phyloP scores from a whole-genome alignment of 1,140 invertebrate species.

The Popillia japonica region DNA sequence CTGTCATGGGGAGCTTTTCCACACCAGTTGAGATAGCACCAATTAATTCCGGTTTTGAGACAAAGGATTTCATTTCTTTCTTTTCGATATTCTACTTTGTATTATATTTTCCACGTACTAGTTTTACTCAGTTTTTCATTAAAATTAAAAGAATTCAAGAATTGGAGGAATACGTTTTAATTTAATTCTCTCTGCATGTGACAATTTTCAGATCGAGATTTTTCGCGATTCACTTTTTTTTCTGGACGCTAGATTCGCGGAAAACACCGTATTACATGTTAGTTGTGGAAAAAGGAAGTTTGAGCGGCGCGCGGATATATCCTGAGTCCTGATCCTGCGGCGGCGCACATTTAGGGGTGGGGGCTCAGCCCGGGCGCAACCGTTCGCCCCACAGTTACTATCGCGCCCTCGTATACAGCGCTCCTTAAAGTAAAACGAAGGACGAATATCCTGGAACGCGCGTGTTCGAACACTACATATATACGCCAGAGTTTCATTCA shows the following conservation, averaged over 20 bases:
- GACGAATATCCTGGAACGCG: constrained; percentile 3
- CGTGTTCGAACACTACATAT: constrained; percentile 14
- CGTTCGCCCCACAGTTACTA: constrained; percentile 50
- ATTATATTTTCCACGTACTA: too few species aligned
- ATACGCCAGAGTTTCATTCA: neutral
- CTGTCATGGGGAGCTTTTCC: too few species aligned
- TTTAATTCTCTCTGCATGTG: too few species aligned
- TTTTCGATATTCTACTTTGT: too few species aligned
- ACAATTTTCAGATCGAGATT: too few species aligned
- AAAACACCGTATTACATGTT: neutral
- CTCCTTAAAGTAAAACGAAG: constrained; percentile 30
- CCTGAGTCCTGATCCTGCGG: constrained; percentile 48
- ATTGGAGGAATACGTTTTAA: too few species aligned
- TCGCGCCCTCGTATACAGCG: constrained; percentile 44
- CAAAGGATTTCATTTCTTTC: too few species aligned
- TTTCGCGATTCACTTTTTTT: too few species aligned
- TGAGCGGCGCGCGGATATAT: constrained; percentile 34
- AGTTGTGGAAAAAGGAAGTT: neutral
- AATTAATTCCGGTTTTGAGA: too few species aligned
- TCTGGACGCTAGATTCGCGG: neutral
- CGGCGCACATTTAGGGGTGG: constrained; percentile 45
- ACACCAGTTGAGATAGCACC: too few species aligned
- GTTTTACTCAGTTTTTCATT: too few species aligned
- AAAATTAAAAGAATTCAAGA: too few species aligned
- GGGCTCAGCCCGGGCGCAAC: constrained; percentile 54